Evolutionary conservation across 2,113 vertebrate species (phyloP).

Genomic region (Otocyon megalotis): DNA sequence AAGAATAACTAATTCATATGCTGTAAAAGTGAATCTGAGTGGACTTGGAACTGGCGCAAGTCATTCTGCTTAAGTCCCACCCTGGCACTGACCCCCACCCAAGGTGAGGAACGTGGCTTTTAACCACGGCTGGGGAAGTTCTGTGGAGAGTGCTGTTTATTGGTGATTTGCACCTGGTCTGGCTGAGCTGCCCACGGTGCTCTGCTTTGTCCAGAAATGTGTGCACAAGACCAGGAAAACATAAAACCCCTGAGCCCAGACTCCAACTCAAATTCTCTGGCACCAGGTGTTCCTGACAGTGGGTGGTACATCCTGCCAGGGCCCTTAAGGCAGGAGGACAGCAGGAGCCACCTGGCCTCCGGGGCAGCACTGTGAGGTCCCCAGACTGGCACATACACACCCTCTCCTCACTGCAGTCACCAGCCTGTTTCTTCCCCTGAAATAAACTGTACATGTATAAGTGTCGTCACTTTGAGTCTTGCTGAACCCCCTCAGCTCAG

Average conservation of each 20-base stretch:
- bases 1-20: rapidly evolving
- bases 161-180: rapidly evolving
- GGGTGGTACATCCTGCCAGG: neutral
- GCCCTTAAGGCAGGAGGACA: neutral
- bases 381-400: rapidly evolving
- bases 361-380: neutral
- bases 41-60: neutral
- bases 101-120: neutral
- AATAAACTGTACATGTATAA: neutral
- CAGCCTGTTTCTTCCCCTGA: neutral
- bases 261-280: neutral
- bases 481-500: rapidly evolving
- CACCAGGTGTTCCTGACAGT: neutral
- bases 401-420: rapidly evolving
- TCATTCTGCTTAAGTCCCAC: rapidly evolving
- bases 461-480: rapidly evolving
- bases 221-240: neutral
- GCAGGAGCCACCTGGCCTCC: rapidly evolving
- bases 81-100: too few species aligned
- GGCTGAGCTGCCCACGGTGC: rapidly evolving
- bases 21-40: neutral
- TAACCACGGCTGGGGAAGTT: neutral
- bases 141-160: rapidly evolving
- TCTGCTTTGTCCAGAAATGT: neutral
- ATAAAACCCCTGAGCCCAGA: rapidly evolving